Percentiles rank a stretch among this genome's conserved stretches.
Evolutionary conservation across 1,140 invertebrate genomes (phyloP).

Genomic region (Leptinotarsa texana): DNA sequence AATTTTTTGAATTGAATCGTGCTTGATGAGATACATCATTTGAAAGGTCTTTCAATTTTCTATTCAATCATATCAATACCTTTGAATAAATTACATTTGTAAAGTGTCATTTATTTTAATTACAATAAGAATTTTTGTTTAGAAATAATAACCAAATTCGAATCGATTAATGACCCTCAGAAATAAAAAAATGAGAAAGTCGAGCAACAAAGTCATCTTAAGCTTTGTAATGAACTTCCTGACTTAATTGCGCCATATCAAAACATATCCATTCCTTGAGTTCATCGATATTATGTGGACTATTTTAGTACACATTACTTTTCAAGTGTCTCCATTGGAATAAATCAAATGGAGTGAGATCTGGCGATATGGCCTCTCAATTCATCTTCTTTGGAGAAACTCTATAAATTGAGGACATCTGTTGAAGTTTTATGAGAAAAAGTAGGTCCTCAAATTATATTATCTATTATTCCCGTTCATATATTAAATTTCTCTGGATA

Average conservation of each 20-base stretch:
- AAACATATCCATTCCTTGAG: not conserved
- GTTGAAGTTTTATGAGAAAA: not conserved
- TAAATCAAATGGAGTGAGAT: slow-evolving; percentile 6
- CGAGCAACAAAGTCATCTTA: too few species aligned
- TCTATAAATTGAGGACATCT: not conserved
- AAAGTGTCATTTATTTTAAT: not conserved
- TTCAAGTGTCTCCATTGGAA: not conserved
- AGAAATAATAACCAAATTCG: not conserved
- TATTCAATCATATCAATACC: not conserved
- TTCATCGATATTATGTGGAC: not conserved
- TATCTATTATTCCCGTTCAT: not conserved
- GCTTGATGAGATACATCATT: not conserved
- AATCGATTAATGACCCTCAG: not conserved
- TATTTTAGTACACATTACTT: slow-evolving; percentile 13
- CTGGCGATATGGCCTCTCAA: not conserved
- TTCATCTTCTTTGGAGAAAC: slow-evolving; percentile 12
- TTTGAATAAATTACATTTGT: not conserved
- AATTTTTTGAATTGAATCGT: not conserved
- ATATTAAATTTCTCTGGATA: slow-evolving; percentile 11
- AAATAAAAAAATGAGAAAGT: too few species aligned
- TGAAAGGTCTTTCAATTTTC: not conserved
- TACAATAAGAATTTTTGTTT: not conserved
- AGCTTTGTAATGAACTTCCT: not conserved
- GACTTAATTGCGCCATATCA: not conserved
- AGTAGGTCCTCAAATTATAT: not conserved